These are phyloP conservation scores for Platysternon megacephalum DNA, from an alignment of 2,113 vertebrate genomes.

Conservation along the genomic window DNA sequence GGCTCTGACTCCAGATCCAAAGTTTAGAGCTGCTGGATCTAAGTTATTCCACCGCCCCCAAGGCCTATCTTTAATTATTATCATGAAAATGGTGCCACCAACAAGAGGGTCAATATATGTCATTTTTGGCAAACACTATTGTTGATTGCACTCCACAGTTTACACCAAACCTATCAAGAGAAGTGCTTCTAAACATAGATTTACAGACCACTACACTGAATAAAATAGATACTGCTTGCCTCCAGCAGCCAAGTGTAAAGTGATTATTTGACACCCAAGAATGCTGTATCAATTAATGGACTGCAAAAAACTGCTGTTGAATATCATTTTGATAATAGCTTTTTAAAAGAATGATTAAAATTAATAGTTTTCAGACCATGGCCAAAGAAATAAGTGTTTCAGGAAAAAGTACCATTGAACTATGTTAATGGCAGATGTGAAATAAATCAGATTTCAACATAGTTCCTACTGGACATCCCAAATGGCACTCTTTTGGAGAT, in stretches of 20 bases:
- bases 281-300: accelerated
- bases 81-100: neutral
- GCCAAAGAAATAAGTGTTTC: neutral
- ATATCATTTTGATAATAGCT: neutral
- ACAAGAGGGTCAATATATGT: neutral
- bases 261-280: neutral
- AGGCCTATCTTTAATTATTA: neutral
- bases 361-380: neutral
- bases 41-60: accelerated
- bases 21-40: neutral
- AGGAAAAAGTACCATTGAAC: neutral
- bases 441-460: neutral
- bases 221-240: slow-evolving; percentile 5
- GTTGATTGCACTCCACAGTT: neutral
- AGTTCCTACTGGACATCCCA: neutral
- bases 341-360: neutral
- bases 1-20: neutral
- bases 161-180: neutral
- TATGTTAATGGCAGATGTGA: neutral
- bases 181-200: neutral
- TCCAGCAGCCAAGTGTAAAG: neutral
- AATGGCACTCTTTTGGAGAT: neutral
- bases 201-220: neutral
- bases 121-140: neutral
- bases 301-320: neutral